A percentile compares a stretch with the other conserved stretches of the same genome.
Evolutionary conservation across 2,888 invertebrate genomes (phyloP).

Genomic region (Zhengitettix transpicula): DNA sequence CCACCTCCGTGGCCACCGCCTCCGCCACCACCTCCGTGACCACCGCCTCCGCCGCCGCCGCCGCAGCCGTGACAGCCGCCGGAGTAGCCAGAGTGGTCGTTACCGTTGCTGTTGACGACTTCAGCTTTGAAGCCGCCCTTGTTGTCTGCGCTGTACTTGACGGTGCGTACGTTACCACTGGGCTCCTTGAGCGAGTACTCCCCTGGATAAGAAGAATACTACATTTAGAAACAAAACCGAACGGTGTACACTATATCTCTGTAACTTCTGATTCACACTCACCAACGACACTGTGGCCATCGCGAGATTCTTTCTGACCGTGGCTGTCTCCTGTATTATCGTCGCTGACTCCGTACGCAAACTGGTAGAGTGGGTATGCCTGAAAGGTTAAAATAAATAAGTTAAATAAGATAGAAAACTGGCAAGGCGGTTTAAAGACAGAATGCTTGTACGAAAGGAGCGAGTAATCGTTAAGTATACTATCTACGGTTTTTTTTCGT

Average conservation of each 20-base stretch:
- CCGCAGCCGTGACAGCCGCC: neutral
- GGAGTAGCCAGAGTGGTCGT: constrained; percentile 8
- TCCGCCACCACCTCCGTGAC: constrained; percentile 1
- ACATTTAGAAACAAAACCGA: no score
- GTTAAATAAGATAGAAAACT: neutral
- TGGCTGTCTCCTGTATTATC: constrained; percentile 27
- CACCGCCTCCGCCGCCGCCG: constrained; percentile 4
- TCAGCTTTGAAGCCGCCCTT: constrained; percentile 55
- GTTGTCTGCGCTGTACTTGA: constrained; percentile 40
- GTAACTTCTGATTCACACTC: constrained; percentile 9
- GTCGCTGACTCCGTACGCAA: constrained; percentile 22
- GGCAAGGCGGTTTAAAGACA: no score
- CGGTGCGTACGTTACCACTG: constrained; percentile 25
- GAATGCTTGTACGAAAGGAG: no score
- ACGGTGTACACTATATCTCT: no score
- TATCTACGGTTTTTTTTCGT: no score
- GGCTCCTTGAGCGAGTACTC: constrained; percentile 23
- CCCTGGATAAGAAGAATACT: no score
- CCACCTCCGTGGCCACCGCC: constrained; percentile 1
- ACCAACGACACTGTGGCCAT: constrained; percentile 22
- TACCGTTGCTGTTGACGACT: constrained; percentile 31
- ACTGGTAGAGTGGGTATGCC: constrained; percentile 24
- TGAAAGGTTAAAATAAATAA: constrained; percentile 9
- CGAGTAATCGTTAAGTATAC: no score
- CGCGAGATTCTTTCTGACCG: constrained; percentile 25